Evolutionary conservation across 2,888 invertebrate genomes (phyloP).

Genomic region (Diplolepis rosae): DNA sequence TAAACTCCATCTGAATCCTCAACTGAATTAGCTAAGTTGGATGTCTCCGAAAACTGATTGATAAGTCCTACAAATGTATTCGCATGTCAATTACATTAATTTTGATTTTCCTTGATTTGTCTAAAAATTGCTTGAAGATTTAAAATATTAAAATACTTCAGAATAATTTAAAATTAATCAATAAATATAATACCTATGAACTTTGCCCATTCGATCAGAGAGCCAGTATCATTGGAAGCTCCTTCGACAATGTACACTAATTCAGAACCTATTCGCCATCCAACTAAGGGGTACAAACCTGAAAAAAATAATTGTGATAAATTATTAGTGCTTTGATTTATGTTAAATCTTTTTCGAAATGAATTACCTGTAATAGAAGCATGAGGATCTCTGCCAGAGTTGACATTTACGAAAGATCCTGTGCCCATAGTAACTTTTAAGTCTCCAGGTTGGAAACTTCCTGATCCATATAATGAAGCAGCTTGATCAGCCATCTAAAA

Average conservation of each 20-base stretch:
- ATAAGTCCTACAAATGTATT: slow-evolving; percentile 76
- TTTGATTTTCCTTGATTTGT: too few relatives aligned
- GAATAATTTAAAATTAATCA: slow-evolving; percentile 23
- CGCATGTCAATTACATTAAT: too few relatives aligned
- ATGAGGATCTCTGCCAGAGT: slow-evolving; percentile 85
- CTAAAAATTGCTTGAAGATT: background rate
- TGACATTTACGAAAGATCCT: slow-evolving; percentile 90
- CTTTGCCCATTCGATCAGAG: slow-evolving; percentile 90
- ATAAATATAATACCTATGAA: slow-evolving; percentile 76
- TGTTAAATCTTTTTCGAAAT: background rate
- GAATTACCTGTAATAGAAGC: slow-evolving; percentile 83
- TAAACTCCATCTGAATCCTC: slow-evolving; percentile 84
- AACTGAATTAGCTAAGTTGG: slow-evolving; percentile 81
- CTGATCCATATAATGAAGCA: slow-evolving; percentile 91
- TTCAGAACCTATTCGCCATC: slow-evolving; percentile 83
- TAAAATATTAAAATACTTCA: slow-evolving; percentile 23
- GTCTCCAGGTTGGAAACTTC: slow-evolving; percentile 85
- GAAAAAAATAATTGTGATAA: slow-evolving; percentile 37
- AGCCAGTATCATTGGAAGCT: slow-evolving; percentile 90
- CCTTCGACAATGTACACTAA: slow-evolving; percentile 89
- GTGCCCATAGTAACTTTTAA: slow-evolving; percentile 94
- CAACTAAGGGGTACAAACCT: slow-evolving; percentile 93
- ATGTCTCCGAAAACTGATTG: slow-evolving; percentile 79
- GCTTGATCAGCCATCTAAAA: slow-evolving; percentile 90
- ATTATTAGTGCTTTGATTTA: slow-evolving; percentile 15